Evolutionary conservation across 1,140 invertebrate genomes (phyloP), one percentile per base, ranked within the genome.

Genomic region (Drosophila persimilis): DNA sequence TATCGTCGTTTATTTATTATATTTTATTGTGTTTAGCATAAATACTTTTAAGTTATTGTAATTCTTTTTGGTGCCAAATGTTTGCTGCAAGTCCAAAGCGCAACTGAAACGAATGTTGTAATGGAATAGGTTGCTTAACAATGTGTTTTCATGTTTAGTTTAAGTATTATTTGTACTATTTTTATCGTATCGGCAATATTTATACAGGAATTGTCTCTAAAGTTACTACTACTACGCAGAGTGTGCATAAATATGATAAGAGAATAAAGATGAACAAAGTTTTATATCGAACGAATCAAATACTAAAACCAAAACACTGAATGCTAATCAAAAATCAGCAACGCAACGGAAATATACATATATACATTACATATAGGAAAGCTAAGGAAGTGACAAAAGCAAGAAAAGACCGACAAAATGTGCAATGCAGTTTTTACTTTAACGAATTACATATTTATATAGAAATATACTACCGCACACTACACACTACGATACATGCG

Each of bases 351-450:
- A 75, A 59, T 67, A 26, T 5, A 26, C 5, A 55, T 44, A 63
- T 15, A 65, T 9, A 43, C 15, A 60, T 20, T 9, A 31, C 8
- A 9, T 31, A 31, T 29, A 29, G 6, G 6, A 29, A 29, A 29
- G 1, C 31, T 31, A 31, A 31, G 8, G 8, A 31, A 17, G 47
- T 24, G 31, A 41, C 7, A 26, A 22, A 57, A 61, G 35, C 57
- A 29, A 56, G 56, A 66, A 39, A 39, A 39, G 56, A 64, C 76
- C 59, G 67, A 86, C 50, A 51, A 63, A 61, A 84, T 84, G 85
- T 89, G 84, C 84, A 89, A 89, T 89, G 85, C 80, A 78, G 77
- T 74, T 74, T 73, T 89, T 89, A 89, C 85, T 89, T 84, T 89
- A 89, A 72, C 60, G 47, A 72, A 13, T 39, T 13, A 70, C 56